Conservation (phyloP, 1,140 invertebrate species). For the Panagrolaimus sp. region DNA sequence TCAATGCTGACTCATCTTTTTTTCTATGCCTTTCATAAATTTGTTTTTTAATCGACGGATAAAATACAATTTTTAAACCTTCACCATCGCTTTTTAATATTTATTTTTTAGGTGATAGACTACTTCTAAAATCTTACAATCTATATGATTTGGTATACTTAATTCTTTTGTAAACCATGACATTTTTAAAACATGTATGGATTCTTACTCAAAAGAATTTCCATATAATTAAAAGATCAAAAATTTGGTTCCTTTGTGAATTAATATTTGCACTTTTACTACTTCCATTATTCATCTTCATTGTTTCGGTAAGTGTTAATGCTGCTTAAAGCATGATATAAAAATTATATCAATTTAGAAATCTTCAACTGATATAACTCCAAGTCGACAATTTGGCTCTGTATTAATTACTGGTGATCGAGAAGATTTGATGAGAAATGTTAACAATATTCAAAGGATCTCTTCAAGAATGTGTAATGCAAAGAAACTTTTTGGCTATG, state of each 20-base stretch:
- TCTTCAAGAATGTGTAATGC: not conserved
- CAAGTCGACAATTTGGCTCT: slow-evolving; percentile 16
- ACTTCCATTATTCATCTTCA: slow-evolving; percentile 30
- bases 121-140: too few relatives aligned
- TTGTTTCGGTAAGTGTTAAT: slow-evolving; percentile 29
- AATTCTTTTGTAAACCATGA: not conserved
- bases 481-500: slow-evolving; percentile 14
- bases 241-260: slow-evolving; percentile 34
- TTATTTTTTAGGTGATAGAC: too few relatives aligned
- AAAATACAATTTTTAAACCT: too few relatives aligned
- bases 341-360: slow-evolving; percentile 16
- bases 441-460: slow-evolving; percentile 19
- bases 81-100: too few relatives aligned
- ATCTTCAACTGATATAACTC: not conserved
- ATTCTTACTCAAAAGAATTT: slow-evolving; percentile 10
- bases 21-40: too few relatives aligned
- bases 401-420: slow-evolving; percentile 25
- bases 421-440: slow-evolving; percentile 20
- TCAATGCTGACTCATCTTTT: too few relatives aligned
- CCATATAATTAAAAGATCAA: slow-evolving; percentile 10
- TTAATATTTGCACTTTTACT: slow-evolving; percentile 30
- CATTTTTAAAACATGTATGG: not conserved
- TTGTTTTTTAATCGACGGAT: too few relatives aligned
- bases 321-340: slow-evolving; percentile 11
- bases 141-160: too few relatives aligned